Percentiles rank a stretch among this genome's conserved stretches.
Conservation (phyloP, 2,888 invertebrate genomes). For the Acanthopleura granulata region DNA sequence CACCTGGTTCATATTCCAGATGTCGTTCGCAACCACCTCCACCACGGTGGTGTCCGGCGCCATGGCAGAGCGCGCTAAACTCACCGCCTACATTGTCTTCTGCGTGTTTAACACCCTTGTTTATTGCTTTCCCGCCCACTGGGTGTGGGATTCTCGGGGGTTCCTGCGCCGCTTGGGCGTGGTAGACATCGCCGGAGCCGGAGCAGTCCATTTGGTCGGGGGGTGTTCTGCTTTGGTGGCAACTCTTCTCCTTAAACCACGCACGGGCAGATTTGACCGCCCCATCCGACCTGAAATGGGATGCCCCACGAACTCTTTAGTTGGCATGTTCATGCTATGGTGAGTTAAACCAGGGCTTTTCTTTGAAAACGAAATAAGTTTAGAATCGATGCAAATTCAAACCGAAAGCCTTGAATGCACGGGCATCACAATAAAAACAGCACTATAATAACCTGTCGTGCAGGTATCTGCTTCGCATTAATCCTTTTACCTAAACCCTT, state of each 20-base stretch:
- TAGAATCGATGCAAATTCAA: too few relatives aligned
- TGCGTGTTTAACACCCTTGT: slow-evolving; percentile 43
- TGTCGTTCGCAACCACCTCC: slow-evolving; percentile 57
- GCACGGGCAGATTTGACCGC: slow-evolving; percentile 81
- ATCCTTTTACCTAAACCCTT: too few relatives aligned
- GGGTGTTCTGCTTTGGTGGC: slow-evolving; percentile 84
- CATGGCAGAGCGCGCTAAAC: slow-evolving; percentile 58
- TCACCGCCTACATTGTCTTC: slow-evolving; percentile 55
- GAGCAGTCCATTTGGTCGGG: slow-evolving; percentile 75
- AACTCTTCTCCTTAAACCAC: slow-evolving; percentile 89
- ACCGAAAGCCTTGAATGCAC: neutral
- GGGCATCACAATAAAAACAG: neutral
- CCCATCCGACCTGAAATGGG: slow-evolving; percentile 41
- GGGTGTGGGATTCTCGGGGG: slow-evolving; percentile 48
- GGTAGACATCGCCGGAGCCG: slow-evolving; percentile 38
- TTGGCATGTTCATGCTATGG: slow-evolving; percentile 65
- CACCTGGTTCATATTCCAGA: slow-evolving; percentile 59
- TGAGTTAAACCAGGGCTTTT: slow-evolving; percentile 29
- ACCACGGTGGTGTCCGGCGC: slow-evolving; percentile 50
- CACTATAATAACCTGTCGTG: neutral
- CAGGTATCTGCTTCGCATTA: too few relatives aligned
- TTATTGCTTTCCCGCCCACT: slow-evolving; percentile 43
- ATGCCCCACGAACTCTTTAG: slow-evolving; percentile 58
- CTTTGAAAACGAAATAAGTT: neutral
- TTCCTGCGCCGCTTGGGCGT: slow-evolving; percentile 42